These are phyloP conservation scores for Neuroscelio doddi DNA, from an alignment of 2,888 invertebrate species.

Conservation along the genomic window DNA sequence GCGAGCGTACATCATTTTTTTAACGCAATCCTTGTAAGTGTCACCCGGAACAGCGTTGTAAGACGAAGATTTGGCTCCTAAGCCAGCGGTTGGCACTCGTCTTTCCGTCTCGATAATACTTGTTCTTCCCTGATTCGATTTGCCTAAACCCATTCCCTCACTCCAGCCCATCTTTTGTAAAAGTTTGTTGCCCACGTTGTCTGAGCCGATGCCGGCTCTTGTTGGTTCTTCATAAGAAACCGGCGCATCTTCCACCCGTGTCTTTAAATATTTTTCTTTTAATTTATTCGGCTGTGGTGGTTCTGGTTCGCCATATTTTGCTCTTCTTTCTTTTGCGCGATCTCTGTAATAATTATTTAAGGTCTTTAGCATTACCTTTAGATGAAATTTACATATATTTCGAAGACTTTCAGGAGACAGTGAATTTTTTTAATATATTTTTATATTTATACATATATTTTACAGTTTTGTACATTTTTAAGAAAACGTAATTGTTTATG, in stretches of 20 bases:
- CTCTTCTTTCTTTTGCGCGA: conserved; percentile 94
- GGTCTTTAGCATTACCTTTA: neutral
- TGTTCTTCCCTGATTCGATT: conserved; percentile 92
- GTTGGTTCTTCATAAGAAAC: conserved; percentile 75
- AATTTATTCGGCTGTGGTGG: conserved; percentile 82
- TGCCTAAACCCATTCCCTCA: conserved; percentile 96
- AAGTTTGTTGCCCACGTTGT: conserved; percentile 95
- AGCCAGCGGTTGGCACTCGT: conserved; percentile 84
- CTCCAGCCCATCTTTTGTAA: conserved; percentile 99
- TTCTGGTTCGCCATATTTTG: conserved; percentile 93
- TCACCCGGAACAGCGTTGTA: conserved; percentile 87
- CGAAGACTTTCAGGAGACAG: too few species aligned
- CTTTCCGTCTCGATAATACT: conserved; percentile 85
- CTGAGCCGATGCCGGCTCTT: conserved; percentile 83
- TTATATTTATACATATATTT: too few species aligned
- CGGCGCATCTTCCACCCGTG: conserved; percentile 72
- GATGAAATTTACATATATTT: too few species aligned
- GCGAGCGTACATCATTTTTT: conserved; percentile 90
- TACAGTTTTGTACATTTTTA: too few species aligned
- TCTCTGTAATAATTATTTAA: conserved; percentile 77
- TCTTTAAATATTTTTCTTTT: conserved; percentile 82
- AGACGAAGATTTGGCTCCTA: conserved; percentile 87
- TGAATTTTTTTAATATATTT: too few species aligned
- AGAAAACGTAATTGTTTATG: too few species aligned
- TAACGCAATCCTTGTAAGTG: conserved; percentile 91